Conservation (phyloP, 2,113 vertebrate species). For the Donacobius atricapilla region DNA sequence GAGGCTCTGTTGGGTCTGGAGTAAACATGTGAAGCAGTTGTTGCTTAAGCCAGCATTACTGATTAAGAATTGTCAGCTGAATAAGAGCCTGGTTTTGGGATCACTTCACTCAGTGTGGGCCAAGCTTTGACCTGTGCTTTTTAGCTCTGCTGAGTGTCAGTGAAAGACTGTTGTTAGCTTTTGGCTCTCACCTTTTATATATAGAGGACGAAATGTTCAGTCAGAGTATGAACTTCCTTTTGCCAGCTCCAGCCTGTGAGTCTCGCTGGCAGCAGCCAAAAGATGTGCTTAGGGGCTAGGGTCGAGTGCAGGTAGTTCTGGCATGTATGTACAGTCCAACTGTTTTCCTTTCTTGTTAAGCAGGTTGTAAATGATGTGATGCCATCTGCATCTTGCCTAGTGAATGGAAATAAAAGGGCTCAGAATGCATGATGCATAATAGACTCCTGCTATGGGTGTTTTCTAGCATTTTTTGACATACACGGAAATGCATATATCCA, state of each 20-base stretch:
- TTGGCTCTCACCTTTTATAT: not conserved
- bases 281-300: rapidly evolving
- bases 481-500: rapidly evolving
- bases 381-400: not conserved
- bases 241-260: not conserved
- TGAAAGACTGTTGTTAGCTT: not conserved
- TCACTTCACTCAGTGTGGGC: not conserved
- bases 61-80: not conserved
- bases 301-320: not conserved
- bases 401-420: not conserved
- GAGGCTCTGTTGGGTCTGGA: not conserved
- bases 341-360: not conserved
- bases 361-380: not conserved
- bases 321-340: not conserved
- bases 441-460: not conserved
- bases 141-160: not conserved
- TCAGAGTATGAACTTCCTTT: not conserved
- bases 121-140: not conserved
- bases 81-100: not conserved
- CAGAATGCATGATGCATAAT: not conserved
- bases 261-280: not conserved
- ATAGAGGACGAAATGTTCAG: not conserved
- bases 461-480: not conserved
- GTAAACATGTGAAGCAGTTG: not conserved
- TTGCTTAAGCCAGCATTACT: not conserved